These are phyloP conservation scores for Cryptocheilus praepositus DNA, from an alignment of 2,888 invertebrate species.

Conservation along the genomic window DNA sequence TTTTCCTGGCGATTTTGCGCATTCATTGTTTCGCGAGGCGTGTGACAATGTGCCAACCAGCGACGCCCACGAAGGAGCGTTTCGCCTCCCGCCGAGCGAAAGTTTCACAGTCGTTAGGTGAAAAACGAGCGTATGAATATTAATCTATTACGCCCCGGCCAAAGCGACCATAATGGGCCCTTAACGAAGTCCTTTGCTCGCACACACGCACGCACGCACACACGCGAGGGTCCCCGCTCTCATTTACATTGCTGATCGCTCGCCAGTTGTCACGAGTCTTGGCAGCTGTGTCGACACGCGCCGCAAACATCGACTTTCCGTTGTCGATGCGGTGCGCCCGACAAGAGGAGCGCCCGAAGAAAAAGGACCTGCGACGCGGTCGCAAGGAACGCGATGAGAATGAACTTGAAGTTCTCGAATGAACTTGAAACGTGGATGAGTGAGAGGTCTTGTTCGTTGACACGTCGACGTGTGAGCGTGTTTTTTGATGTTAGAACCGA, in stretches of 20 bases:
- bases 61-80: no score
- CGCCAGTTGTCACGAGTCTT: constrained; percentile 5
- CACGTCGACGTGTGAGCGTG: no score
- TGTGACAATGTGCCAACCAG: no score
- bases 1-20: no score
- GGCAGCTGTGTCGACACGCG: constrained; percentile 45
- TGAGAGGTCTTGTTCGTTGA: no score
- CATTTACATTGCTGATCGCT: constrained; percentile 48
- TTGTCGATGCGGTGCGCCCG: background rate
- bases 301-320: constrained; percentile 26
- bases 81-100: background rate
- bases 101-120: background rate
- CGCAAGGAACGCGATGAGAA: background rate
- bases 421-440: no score
- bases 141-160: background rate
- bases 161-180: constrained; percentile 32
- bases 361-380: background rate
- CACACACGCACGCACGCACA: background rate
- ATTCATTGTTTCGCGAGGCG: no score
- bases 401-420: no score
- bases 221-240: background rate
- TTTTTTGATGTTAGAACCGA: no score
- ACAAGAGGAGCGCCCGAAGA: background rate
- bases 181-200: constrained; percentile 40
- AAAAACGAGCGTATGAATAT: constrained; percentile 8